Base-by-base conservation (phyloP, 1,140 invertebrate species). In the Ganaspis sp. region DNA sequence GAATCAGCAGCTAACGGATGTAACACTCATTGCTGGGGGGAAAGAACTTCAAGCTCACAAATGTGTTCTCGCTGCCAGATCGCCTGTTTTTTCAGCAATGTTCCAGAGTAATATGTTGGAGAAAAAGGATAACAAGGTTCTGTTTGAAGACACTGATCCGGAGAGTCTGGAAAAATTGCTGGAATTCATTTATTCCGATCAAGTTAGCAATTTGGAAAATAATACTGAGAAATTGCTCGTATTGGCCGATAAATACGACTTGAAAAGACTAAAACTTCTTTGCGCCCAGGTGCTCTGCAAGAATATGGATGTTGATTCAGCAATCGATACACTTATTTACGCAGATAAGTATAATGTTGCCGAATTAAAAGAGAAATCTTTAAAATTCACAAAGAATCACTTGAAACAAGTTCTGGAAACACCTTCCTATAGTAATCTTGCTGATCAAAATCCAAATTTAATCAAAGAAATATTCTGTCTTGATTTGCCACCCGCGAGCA, bases 11-110 rank as follows among this genome's bases (percentile, higher is more conserved):
- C n/a, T 64, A 12, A 64, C 58, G 4, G 58, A 64, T 4, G 58
- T 64, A 6, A 64, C 23, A 64, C 6, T 64, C 5, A 5, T 26
- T n/a, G 58, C 23, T 1, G 15, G 11, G 0, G 58, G 15, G 1
- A 64, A 64, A 29, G 58, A 64, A 29, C 29, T 29, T 29, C 58
- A n/a, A 34, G 58, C 58, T 4, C 58, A 64, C 11, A 64, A 64
- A 64, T 64, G 58, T n/a, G 23, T 64, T n/a, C 23, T 64, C 5
- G 58, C 58, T 4, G 58, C 58, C 0, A 26, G 58, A 29, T 64
- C 58, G 4, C 58, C 58, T 6, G 58, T 64, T n/a, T 64, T 64
- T 8, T 34, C 29, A 15, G 58, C 26, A 12, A 64, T 64, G 58
- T 64, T 64, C n/a, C 58, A 64, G 23, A 64, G 11, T 4, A 29